Conservation (phyloP, 2,797 vertebrate genomes). For the Crocidura indochinensis region DNA sequence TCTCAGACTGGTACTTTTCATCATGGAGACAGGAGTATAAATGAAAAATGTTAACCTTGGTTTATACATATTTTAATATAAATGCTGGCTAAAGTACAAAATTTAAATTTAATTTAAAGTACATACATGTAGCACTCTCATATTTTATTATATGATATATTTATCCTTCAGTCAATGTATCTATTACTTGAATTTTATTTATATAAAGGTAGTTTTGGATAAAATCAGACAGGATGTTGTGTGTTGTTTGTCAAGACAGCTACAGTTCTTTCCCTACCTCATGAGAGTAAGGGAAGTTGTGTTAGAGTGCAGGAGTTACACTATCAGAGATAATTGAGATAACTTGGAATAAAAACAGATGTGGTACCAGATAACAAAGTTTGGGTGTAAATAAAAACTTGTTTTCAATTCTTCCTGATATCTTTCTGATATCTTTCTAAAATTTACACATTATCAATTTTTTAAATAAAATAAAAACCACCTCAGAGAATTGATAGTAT, state of each 20-base stretch:
- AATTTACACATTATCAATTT: background rate
- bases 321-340: background rate
- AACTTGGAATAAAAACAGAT: background rate
- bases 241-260: background rate
- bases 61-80: background rate
- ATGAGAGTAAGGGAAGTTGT: background rate
- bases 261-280: background rate
- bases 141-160: slow-evolving; percentile 35
- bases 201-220: slow-evolving; percentile 2
- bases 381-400: background rate
- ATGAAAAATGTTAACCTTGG: slow-evolving; percentile 23
- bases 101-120: background rate
- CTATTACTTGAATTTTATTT: slow-evolving; percentile 13
- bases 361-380: background rate
- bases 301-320: background rate
- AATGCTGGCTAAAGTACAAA: background rate
- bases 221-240: background rate
- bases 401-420: background rate
- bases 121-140: background rate
- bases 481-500: background rate
- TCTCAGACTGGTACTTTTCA: slow-evolving; percentile 64
- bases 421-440: background rate
- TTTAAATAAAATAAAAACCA: slow-evolving; percentile 22
- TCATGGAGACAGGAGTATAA: slow-evolving; percentile 15
- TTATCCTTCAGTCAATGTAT: slow-evolving; percentile 21